Evolutionary conservation across 2,113 vertebrate species (phyloP).

Genomic region (Sceloporus tristichus): DNA sequence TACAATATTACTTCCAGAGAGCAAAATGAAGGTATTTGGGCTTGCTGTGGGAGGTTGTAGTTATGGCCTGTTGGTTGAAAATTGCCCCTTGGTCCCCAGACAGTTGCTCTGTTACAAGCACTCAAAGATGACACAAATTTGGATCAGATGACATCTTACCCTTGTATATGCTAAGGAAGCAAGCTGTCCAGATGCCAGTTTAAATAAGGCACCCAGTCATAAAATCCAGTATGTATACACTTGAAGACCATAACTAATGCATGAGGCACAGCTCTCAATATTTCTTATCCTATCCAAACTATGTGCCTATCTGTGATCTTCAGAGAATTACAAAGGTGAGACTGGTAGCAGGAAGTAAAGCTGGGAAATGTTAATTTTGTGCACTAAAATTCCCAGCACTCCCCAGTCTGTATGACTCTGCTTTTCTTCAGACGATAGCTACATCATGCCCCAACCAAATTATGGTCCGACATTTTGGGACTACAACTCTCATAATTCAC

Average conservation of each 20-base stretch:
- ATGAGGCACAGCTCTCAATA: not conserved
- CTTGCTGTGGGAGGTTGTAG: too few relatives aligned
- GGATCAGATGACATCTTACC: not conserved
- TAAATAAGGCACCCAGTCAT: not conserved
- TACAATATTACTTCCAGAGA: too few relatives aligned
- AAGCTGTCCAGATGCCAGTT: not conserved
- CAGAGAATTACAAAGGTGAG: not conserved
- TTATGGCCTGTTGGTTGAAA: too few relatives aligned
- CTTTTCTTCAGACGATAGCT: too few relatives aligned
- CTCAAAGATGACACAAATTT: not conserved
- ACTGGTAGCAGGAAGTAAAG: not conserved
- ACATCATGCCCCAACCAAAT: too few relatives aligned
- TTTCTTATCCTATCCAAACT: not conserved
- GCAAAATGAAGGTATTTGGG: too few relatives aligned
- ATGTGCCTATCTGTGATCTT: not conserved
- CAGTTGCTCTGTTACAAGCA: not conserved
- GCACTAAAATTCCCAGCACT: too few relatives aligned
- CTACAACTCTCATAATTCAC: too few relatives aligned
- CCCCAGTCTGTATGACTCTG: too few relatives aligned
- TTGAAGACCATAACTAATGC: not conserved
- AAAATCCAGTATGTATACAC: not conserved
- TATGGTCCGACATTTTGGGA: not conserved
- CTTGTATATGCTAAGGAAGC: not conserved
- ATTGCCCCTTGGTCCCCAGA: too few relatives aligned
- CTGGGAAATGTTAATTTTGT: too few relatives aligned